Base-by-base conservation (phyloP, 1,140 invertebrate genomes). In the Saccostrea glomerata region DNA sequence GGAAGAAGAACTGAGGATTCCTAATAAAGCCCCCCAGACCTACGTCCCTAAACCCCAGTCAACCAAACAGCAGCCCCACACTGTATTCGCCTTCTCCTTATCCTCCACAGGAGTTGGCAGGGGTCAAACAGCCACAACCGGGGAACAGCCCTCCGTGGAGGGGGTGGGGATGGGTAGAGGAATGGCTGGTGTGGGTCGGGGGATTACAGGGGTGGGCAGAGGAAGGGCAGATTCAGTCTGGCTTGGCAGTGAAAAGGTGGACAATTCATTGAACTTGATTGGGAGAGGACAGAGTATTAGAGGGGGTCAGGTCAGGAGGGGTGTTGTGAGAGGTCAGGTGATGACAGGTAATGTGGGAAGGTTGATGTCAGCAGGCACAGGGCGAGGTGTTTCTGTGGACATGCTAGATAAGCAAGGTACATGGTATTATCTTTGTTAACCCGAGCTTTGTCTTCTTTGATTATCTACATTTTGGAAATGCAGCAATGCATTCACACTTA, bases 21-120 rank as follows among this genome's bases (percentile, higher is more conserved):
- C 77, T 17, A 2, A 84, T 23, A 20, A 83, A 36, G 36, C 56
- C 23, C 17, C 40, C 77, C 7, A 87, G 36, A 30, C 83, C 63
- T 54, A 87, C 60, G 36, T 40, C 56, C 15, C 20, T 55, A 54
- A 70, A 83, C 25, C 86, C 11, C 23, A 77, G 70, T 36, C 70
- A 77, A 36, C 77, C 6, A 20, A 58, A 17, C 86, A 40, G 4
- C 77, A 83, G 9, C 77, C 47, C 15, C 56, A 54, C 0, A 58
- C 70, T 23, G 86, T 87, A 20, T 87, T 87, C 13, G 36, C 77
- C 12, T 87, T 63, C 20, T 63, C 56, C 0, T 25, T 87, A 58
- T 82, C 86, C 20, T 83, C 83, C n/a, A 55, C 82, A 7, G 86
- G 86, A 5, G 83, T 87, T 13, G 86, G 86, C 7, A 60, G 86